These are phyloP conservation scores for Yponomeuta sedellus DNA, from an alignment of 2,888 invertebrate species.

Conservation along the genomic window DNA sequence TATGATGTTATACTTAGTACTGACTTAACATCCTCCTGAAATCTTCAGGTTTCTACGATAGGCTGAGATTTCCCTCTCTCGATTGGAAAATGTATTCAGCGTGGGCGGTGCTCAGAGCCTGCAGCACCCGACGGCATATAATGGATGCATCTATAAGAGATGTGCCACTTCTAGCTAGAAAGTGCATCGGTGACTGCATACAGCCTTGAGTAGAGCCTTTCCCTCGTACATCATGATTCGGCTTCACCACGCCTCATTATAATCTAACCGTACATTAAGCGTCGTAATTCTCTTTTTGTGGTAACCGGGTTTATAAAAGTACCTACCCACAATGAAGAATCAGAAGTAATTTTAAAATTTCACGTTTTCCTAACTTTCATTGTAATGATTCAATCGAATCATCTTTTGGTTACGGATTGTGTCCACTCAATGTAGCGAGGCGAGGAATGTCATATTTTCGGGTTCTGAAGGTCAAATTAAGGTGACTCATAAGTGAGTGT, in stretches of 20 bases:
- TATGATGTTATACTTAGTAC: too few relatives aligned
- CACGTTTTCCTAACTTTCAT: neutral
- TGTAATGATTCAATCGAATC: slow-evolving; percentile 3
- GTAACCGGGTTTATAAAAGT: neutral
- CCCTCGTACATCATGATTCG: slow-evolving; percentile 66
- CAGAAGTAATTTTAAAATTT: neutral
- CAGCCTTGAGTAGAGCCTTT: slow-evolving; percentile 69
- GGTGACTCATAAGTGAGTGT: too few relatives aligned
- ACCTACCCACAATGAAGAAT: neutral
- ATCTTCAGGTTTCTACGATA: neutral
- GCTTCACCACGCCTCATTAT: slow-evolving; percentile 55
- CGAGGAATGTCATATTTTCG: neutral
- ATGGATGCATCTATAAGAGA: slow-evolving; percentile 53
- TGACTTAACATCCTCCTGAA: too few relatives aligned
- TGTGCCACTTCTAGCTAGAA: slow-evolving; percentile 63
- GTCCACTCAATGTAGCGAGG: neutral
- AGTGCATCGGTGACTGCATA: slow-evolving; percentile 53
- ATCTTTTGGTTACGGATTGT: neutral
- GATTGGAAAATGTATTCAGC: neutral
- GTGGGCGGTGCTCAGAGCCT: neutral
- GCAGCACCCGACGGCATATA: neutral
- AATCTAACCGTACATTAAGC: slow-evolving; percentile 55
- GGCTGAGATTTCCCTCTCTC: neutral
- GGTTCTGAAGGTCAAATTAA: too few relatives aligned
- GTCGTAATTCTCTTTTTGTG: slow-evolving; percentile 19